A percentile compares a stretch with the other conserved stretches of the same genome.
phyloP scores from a whole-genome alignment of 2,888 invertebrate species.

The Drosophila mulleri region DNA sequence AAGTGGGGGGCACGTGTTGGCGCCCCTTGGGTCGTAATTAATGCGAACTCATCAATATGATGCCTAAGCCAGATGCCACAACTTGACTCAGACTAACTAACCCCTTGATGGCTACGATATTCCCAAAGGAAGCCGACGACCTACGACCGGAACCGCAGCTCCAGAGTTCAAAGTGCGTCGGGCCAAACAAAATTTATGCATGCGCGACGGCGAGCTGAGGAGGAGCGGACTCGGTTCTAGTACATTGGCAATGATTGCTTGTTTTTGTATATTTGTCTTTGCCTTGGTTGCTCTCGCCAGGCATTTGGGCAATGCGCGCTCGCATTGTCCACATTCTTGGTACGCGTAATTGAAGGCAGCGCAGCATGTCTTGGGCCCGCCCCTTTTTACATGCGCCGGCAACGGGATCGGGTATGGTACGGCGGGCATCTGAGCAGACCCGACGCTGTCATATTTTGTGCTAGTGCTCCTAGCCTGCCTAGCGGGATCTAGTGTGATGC shows the following conservation, averaged over 20 bases:
- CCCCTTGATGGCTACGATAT: slow-evolving; percentile 50
- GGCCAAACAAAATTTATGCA: slow-evolving; percentile 67
- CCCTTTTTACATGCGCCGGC: slow-evolving; percentile 63
- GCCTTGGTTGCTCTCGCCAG: slow-evolving; percentile 7
- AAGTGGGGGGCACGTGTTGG: slow-evolving; percentile 71
- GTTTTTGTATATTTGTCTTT: slow-evolving; percentile 51
- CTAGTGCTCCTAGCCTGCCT: slow-evolving; percentile 21
- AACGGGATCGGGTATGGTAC: slow-evolving; percentile 41
- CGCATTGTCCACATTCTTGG: slow-evolving; percentile 73
- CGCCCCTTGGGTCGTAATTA: slow-evolving; percentile 66
- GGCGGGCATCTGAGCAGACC: slow-evolving; percentile 22
- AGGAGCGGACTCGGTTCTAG: slow-evolving; percentile 65
- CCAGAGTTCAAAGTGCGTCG: slow-evolving; percentile 39
- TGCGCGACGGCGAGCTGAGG: slow-evolving; percentile 72
- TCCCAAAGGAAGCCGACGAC: slow-evolving; percentile 48
- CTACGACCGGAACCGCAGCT: slow-evolving; percentile 50
- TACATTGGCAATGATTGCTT: slow-evolving; percentile 82
- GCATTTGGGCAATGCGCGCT: slow-evolving; percentile 61
- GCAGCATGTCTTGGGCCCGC: slow-evolving; percentile 72
- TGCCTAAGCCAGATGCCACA: slow-evolving; percentile 8
- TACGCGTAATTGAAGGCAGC: slow-evolving; percentile 82
- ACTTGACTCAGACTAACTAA: slow-evolving; percentile 40
- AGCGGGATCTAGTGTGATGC: slow-evolving; percentile 28
- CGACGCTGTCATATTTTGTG: slow-evolving; percentile 68
- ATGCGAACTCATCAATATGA: slow-evolving; percentile 69